Percentiles rank a stretch among this genome's conserved stretches.
Evolutionary conservation across 2,113 vertebrate genomes (phyloP).

Genomic region (Carettochelys insculpta): DNA sequence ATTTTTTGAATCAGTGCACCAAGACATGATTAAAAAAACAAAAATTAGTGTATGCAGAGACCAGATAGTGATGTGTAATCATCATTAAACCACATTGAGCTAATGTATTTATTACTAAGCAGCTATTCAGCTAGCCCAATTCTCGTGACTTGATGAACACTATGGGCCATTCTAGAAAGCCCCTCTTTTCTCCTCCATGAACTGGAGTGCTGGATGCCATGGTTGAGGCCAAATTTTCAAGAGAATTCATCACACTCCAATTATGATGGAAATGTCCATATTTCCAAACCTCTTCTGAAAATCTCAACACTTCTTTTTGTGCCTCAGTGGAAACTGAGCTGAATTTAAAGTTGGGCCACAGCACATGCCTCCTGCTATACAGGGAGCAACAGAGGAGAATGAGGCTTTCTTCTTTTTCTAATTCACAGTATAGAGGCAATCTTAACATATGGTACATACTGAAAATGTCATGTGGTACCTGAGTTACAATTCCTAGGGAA

Average conservation of each 20-base stretch:
- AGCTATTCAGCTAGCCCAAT: not conserved
- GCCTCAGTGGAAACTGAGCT: not conserved
- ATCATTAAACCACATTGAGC: fast-evolving
- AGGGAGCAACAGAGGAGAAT: not conserved
- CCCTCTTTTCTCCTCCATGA: not conserved
- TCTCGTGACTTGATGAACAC: not conserved
- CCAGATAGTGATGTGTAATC: not conserved
- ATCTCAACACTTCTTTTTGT: not conserved
- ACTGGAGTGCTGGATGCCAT: not conserved
- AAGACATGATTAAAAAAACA: not conserved
- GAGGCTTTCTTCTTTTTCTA: not conserved
- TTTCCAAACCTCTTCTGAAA: not conserved
- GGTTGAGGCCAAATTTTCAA: not conserved
- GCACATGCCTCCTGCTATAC: not conserved
- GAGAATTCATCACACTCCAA: not conserved
- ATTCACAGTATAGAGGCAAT: not conserved
- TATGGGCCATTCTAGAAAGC: not conserved
- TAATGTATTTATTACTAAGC: not conserved
- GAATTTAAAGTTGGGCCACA: not conserved
- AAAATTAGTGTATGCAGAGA: not conserved
- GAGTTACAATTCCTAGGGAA: not conserved
- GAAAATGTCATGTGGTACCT: not conserved
- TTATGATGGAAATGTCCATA: not conserved
- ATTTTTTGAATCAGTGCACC: fast-evolving
- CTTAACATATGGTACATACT: not conserved